A percentile compares a stretch with the other conserved stretches of the same genome.
phyloP scores from a whole-genome alignment of 2,113 vertebrate genomes.

The Corythornis vintsioides region DNA sequence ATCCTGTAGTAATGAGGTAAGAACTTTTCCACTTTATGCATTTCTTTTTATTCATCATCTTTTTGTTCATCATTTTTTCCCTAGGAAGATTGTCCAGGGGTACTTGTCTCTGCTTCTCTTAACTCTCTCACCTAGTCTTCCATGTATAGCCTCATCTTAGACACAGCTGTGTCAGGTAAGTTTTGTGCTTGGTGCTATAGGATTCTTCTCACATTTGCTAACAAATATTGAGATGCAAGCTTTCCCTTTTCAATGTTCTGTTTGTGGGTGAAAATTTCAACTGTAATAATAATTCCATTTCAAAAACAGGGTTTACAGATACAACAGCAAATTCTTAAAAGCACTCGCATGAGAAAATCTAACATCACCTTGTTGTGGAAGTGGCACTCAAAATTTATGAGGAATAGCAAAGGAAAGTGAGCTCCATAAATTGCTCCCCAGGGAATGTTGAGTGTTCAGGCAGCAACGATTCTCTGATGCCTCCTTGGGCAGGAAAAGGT shows the following conservation, averaged over 20 bases:
- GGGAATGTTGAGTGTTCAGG: neutral
- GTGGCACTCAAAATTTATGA: neutral
- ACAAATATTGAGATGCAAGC: neutral
- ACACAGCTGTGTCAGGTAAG: neutral
- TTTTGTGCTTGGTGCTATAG: neutral
- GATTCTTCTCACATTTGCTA: neutral
- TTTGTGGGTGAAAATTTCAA: neutral
- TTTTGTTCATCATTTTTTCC: neutral
- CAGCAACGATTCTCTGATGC: neutral
- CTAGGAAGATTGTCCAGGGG: neutral
- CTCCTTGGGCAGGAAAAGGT: neutral
- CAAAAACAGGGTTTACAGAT: neutral
- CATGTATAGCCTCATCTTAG: neutral
- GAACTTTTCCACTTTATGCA: neutral
- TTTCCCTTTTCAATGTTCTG: neutral
- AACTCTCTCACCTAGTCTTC: neutral
- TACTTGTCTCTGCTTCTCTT: rapidly evolving
- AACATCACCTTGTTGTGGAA: neutral
- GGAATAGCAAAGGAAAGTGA: neutral
- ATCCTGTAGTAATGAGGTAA: neutral
- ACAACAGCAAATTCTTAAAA: neutral
- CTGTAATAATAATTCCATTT: neutral
- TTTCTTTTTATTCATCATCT: no score
- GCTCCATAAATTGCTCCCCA: neutral
- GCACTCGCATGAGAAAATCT: neutral